Base-by-base conservation (phyloP, 1,140 invertebrate genomes). In the Melitaea cinxia region DNA sequence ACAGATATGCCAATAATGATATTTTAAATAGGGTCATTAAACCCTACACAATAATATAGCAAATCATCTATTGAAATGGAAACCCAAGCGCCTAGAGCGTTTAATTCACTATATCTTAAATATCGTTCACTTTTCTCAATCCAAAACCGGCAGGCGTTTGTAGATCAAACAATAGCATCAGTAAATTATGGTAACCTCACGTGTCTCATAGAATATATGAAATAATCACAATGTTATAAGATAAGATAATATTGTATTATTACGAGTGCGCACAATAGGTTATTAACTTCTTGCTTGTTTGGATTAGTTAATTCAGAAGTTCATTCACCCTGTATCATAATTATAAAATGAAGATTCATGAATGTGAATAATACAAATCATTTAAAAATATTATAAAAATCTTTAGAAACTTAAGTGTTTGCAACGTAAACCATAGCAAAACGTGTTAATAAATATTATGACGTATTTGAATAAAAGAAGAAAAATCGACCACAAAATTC, bases 121-220 rank as follows among this genome's bases (percentile, higher is more conserved):
- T 10, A 59, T 24, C n/a, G n/a, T 14, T 49, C 47, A 3, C 14
- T 21, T 60, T 60, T 50, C 17, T 24, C 19, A 14, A 15, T 23
- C 21, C 21, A 24, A 15, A 24, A 5, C 1, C 10, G 21, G 26
- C 57, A 60, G 57, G 57, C 57, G 57, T 50, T 14, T 4, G 28
- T 42, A 17, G 10, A 21, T 26, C 0, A 10, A 24, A 57, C 55
- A 57, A 42, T 24, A 23, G n/a, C 15, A 35, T 19, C 24, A 7
- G 19, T 33, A 33, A 53, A 30, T 28, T 53, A 10, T 28, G 35
- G 9, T 53, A 35, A 35, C 50, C 50, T 53, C 58, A 61, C 47
- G 49, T 61, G 49, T 53, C 14, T 30, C n/a, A 12, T 23, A 35
- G n/a, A 19, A 19, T 17, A 53, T 17, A 12, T 4, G 26, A 21